Evolutionary conservation across 2,113 vertebrate genomes (phyloP).

Genomic region (Ibidorhyncha struthersii): DNA sequence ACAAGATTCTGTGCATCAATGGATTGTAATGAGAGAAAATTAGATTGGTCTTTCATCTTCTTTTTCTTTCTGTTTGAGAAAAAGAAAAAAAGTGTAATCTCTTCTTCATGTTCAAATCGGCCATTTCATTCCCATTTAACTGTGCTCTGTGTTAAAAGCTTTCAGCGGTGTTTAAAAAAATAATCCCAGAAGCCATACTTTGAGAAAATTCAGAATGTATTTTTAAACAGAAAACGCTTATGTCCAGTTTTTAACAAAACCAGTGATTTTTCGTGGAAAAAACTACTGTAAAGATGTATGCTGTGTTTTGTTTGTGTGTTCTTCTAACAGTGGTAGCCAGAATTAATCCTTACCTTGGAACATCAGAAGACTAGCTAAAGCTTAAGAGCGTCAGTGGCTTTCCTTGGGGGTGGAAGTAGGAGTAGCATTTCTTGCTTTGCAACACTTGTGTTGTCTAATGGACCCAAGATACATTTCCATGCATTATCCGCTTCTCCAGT

Average conservation of each 20-base stretch:
- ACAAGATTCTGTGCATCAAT: not conserved
- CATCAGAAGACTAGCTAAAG: not conserved
- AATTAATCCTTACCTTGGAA: not conserved
- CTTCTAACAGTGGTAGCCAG: not conserved
- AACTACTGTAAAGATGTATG: not conserved
- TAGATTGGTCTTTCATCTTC: constrained; percentile 29
- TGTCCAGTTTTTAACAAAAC: not conserved
- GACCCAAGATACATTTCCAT: not conserved
- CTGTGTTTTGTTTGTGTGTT: not conserved
- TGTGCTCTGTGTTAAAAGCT: not conserved
- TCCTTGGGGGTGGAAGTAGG: not conserved
- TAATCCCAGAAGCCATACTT: not conserved
- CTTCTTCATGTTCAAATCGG: not conserved
- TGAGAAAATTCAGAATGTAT: not conserved
- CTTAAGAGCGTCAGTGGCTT: not conserved
- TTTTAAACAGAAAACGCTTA: not conserved
- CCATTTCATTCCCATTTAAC: not conserved
- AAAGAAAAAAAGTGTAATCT: not conserved
- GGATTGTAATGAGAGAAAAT: constrained; percentile 36
- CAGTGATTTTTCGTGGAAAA: not conserved
- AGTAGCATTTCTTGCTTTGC: not conserved
- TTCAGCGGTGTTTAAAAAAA: not conserved
- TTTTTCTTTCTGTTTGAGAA: not conserved
- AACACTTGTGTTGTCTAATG: not conserved
- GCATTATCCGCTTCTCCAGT: rapidly evolving